phyloP scores from a whole-genome alignment of 2,888 invertebrate species.

The Branchellion lobata region DNA sequence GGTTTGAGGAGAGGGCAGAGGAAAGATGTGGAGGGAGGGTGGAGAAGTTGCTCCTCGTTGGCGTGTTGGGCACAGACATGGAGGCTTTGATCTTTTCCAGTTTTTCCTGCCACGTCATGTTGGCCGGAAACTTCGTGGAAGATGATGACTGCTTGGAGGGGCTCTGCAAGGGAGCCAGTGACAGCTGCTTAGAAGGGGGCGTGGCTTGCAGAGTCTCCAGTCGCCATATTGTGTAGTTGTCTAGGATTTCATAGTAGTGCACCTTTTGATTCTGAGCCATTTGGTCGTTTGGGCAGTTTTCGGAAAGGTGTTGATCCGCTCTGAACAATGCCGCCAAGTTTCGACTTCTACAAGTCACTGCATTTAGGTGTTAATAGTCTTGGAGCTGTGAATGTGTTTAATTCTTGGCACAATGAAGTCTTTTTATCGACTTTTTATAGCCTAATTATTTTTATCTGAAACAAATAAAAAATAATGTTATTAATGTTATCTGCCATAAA shows the following conservation, averaged over 20 bases:
- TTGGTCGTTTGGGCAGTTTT: too few species aligned
- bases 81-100: neutral
- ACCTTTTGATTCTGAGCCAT: conserved; percentile 31
- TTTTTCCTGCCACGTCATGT: neutral
- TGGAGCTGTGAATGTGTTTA: too few species aligned
- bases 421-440: too few species aligned
- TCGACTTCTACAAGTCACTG: too few species aligned
- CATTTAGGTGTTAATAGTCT: too few species aligned
- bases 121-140: neutral
- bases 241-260: conserved; percentile 43
- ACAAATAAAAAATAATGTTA: too few species aligned
- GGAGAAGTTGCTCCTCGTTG: neutral
- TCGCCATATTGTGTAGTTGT: conserved; percentile 45
- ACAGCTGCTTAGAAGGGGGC: neutral
- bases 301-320: too few species aligned
- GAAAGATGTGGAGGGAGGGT: neutral
- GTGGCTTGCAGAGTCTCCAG: conserved; percentile 31
- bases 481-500: too few species aligned
- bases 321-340: too few species aligned
- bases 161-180: neutral
- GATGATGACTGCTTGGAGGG: neutral
- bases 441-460: too few species aligned
- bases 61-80: neutral
- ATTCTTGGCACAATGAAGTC: too few species aligned
- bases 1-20: too few species aligned